phyloP scores from a whole-genome alignment of 2,888 invertebrate species.

The Cheilosia scutellata region DNA sequence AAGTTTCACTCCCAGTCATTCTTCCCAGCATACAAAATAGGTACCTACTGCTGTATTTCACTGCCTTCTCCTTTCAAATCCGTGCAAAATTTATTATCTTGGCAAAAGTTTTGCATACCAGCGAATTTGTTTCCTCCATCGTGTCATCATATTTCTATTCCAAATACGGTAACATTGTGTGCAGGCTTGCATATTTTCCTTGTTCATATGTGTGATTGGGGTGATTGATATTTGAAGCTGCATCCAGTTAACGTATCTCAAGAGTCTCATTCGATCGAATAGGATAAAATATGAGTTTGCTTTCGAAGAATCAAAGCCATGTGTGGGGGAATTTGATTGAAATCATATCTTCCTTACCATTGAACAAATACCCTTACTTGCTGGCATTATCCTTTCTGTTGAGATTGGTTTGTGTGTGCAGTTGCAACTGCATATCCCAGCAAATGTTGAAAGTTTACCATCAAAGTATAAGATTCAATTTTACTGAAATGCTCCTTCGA shows the following conservation, averaged over 20 bases:
- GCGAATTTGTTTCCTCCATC: no score
- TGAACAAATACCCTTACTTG: slow-evolving; percentile 40
- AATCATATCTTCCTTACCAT: slow-evolving; percentile 27
- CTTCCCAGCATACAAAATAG: no score
- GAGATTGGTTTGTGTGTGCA: slow-evolving; percentile 25
- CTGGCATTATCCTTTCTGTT: slow-evolving; percentile 21
- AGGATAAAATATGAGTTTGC: slow-evolving; percentile 22
- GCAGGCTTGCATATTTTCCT: no score
- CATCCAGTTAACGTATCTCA: slow-evolving; percentile 2
- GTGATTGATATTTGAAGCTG: background rate
- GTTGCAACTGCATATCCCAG: slow-evolving; percentile 3
- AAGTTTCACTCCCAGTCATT: no score
- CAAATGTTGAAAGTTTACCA: slow-evolving; percentile 44
- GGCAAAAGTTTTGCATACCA: no score
- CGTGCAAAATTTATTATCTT: no score
- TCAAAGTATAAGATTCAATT: slow-evolving; percentile 54
- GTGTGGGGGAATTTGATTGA: slow-evolving; percentile 32
- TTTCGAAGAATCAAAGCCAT: slow-evolving; percentile 23
- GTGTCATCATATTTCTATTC: background rate
- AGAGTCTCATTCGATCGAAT: background rate
- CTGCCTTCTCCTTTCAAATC: no score
- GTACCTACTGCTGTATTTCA: no score
- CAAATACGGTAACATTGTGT: background rate
- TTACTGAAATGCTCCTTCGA: slow-evolving; percentile 35
- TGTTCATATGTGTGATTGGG: no score